Conservation (phyloP, 1,140 invertebrate species). For the Nomia melanderi region DNA sequence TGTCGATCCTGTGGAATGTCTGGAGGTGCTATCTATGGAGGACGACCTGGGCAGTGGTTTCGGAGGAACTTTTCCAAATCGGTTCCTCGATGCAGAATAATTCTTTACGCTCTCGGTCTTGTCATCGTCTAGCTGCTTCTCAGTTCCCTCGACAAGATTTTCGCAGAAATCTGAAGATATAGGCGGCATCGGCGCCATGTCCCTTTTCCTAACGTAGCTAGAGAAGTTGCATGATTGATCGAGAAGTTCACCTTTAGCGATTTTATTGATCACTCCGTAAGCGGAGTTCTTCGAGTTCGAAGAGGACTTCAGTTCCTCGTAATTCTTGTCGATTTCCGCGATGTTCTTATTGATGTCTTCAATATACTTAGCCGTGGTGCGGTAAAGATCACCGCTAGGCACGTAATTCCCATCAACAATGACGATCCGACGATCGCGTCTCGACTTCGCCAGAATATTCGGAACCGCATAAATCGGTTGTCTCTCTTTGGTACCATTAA, state of each 20-base stretch:
- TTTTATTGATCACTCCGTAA: conserved; percentile 72
- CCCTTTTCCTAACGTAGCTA: conserved; percentile 61
- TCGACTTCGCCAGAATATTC: conserved; percentile 29
- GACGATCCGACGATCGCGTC: conserved; percentile 41
- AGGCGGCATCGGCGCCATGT: conserved; percentile 76
- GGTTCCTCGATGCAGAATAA: background rate
- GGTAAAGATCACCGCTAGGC: conserved; percentile 74
- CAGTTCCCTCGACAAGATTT: conserved; percentile 12
- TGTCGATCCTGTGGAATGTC: conserved; percentile 72
- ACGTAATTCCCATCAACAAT: conserved; percentile 70
- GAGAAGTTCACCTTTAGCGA: conserved; percentile 43
- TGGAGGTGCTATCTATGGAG: conserved; percentile 72
- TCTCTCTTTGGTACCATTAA: conserved; percentile 29
- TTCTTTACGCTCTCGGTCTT: background rate
- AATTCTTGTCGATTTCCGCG: conserved; percentile 75
- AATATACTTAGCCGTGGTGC: conserved; percentile 73
- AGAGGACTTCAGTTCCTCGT: conserved; percentile 66
- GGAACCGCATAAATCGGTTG: conserved; percentile 71
- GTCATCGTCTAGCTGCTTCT: conserved; percentile 23
- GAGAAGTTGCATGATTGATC: conserved; percentile 49
- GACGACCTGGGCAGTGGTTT: conserved; percentile 70
- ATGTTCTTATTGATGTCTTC: conserved; percentile 78
- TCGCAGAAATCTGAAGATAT: conserved; percentile 65
- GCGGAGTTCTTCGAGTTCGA: conserved; percentile 50
- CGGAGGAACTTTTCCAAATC: conserved; percentile 67